A percentile compares a stretch with the other conserved stretches of the same genome.
These are phyloP conservation scores for Pogonomyrmex barbatus DNA, from an alignment of 1,140 invertebrate species.

Conservation along the genomic window DNA sequence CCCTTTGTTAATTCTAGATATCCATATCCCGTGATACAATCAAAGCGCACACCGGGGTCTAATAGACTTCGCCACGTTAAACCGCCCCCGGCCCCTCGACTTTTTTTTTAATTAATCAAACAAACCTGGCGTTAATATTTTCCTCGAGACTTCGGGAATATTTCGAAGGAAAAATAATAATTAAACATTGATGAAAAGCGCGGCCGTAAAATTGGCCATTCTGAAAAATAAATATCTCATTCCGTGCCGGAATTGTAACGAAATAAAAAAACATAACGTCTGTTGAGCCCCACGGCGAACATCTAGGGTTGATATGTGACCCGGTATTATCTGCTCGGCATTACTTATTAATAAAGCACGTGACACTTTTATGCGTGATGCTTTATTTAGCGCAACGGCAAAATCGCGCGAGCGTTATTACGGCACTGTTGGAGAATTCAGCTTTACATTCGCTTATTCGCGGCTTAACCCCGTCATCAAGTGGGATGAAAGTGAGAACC, in stretches of 20 bases:
- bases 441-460: neutral
- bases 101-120: constrained; percentile 31
- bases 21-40: constrained; percentile 47
- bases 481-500: constrained; percentile 48
- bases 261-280: neutral
- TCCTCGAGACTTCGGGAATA: neutral
- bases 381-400: constrained; percentile 33
- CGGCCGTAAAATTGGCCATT: neutral
- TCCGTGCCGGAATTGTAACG: neutral
- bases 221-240: constrained; percentile 1
- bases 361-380: constrained; percentile 30
- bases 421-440: constrained; percentile 43
- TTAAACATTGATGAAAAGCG: neutral
- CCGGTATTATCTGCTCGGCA: neutral
- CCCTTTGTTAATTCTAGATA: constrained; percentile 52
- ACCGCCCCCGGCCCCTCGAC: neutral
- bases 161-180: constrained; percentile 11
- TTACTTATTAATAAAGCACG: constrained; percentile 37
- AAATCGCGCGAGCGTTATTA: constrained; percentile 19
- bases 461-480: constrained; percentile 9
- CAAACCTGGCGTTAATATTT: neutral
- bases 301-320: neutral
- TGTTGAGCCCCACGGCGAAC: neutral
- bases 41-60: constrained; percentile 20
- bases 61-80: constrained; percentile 1